phyloP scores from a whole-genome alignment of 2,113 vertebrate genomes.

The Calyptommatus sinebrachiatus region DNA sequence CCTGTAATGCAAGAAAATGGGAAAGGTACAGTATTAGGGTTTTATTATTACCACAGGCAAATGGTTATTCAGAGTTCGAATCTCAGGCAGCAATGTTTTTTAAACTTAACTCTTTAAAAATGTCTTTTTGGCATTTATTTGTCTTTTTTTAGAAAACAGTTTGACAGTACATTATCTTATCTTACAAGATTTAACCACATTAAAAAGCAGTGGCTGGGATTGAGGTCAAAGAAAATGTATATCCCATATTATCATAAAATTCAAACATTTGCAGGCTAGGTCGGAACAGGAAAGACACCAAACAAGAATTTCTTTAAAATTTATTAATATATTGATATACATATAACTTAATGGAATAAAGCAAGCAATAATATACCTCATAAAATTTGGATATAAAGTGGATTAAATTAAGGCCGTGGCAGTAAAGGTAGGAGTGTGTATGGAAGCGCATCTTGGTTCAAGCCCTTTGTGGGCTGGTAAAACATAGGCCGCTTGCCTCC shows the following conservation, averaged over 20 bases:
- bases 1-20: constrained; percentile 52
- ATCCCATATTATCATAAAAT: background rate
- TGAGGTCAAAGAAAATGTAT: constrained; percentile 21
- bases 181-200: constrained; percentile 23
- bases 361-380: too few relatives aligned
- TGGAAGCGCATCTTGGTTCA: too few relatives aligned
- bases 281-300: too few relatives aligned
- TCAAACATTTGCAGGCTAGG: too few relatives aligned
- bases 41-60: constrained; percentile 16
- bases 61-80: constrained; percentile 38
- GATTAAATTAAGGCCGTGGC: too few relatives aligned
- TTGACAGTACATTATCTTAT: constrained; percentile 33
- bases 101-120: constrained; percentile 45
- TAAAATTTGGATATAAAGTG: too few relatives aligned
- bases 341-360: too few relatives aligned
- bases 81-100: constrained; percentile 17
- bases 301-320: too few relatives aligned
- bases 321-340: too few relatives aligned
- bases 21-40: constrained; percentile 14
- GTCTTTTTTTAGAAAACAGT: constrained; percentile 24
- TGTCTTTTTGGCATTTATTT: constrained; percentile 26
- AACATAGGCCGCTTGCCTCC: too few relatives aligned
- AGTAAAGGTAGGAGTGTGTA: too few relatives aligned
- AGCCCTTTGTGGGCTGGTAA: too few relatives aligned
- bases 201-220: constrained; percentile 40